Conservation (phyloP, 2,797 vertebrate genomes). For the Picus viridis region DNA sequence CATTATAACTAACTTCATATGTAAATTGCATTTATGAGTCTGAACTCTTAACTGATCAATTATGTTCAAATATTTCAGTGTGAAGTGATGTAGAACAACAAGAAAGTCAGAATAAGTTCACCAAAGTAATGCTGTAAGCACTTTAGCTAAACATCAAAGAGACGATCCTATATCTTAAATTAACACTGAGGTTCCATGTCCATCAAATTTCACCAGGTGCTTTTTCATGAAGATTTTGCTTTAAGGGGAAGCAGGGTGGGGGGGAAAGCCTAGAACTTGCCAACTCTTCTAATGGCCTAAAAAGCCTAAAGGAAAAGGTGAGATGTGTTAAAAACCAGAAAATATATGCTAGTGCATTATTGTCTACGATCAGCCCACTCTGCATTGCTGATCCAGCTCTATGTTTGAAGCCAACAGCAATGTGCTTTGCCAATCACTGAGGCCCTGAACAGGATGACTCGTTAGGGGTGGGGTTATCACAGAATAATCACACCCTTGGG, state of each 20-base stretch:
- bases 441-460: not conserved
- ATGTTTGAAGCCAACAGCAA: not conserved
- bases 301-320: not conserved
- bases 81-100: not conserved
- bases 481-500: constrained; percentile 60
- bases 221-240: not conserved
- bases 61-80: not conserved
- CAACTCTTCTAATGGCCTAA: not conserved
- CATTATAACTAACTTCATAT: not conserved
- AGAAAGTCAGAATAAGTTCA: not conserved
- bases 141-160: not conserved
- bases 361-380: not conserved
- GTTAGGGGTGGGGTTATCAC: constrained; percentile 1
- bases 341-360: not conserved
- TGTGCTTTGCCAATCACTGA: not conserved
- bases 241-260: accelerated
- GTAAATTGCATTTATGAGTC: not conserved
- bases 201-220: not conserved
- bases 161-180: not conserved
- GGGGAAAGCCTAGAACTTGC: not conserved
- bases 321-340: not conserved
- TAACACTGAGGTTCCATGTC: not conserved
- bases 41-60: not conserved
- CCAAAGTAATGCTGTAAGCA: accelerated
- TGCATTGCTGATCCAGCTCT: not conserved